A percentile compares a stretch with the other conserved stretches of the same genome.
phyloP scores from a whole-genome alignment of 2,888 invertebrate species.

The Melangyna quadrimaculata region DNA sequence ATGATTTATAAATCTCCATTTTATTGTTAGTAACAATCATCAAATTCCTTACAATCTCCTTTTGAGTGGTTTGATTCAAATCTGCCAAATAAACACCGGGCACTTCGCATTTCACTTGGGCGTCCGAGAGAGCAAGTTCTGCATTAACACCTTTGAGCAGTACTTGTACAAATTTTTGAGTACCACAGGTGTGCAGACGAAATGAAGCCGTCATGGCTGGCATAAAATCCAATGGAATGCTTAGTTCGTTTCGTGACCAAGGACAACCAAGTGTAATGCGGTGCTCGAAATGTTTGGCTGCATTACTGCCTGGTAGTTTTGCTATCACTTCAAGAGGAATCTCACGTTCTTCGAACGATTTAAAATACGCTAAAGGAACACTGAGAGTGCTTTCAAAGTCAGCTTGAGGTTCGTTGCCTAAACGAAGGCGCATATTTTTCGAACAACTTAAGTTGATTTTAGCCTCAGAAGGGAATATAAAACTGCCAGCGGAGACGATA shows the following conservation, averaged over 20 bases:
- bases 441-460: slow-evolving; percentile 79
- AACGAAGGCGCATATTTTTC: slow-evolving; percentile 80
- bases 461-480: slow-evolving; percentile 86
- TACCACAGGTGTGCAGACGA: slow-evolving; percentile 91
- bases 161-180: slow-evolving; percentile 93
- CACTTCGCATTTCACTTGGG: slow-evolving; percentile 83
- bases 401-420: slow-evolving; percentile 36
- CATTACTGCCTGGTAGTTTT: slow-evolving; percentile 87
- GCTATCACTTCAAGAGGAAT: slow-evolving; percentile 87
- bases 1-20: background rate
- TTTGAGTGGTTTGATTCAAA: slow-evolving; percentile 85
- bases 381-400: slow-evolving; percentile 80
- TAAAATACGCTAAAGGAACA: slow-evolving; percentile 83
- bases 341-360: slow-evolving; percentile 86
- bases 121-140: slow-evolving; percentile 82
- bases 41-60: slow-evolving; percentile 82
- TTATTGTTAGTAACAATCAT: background rate
- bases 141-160: slow-evolving; percentile 84
- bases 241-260: slow-evolving; percentile 88
- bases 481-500: slow-evolving; percentile 90
- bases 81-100: slow-evolving; percentile 85
- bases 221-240: slow-evolving; percentile 89
- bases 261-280: slow-evolving; percentile 90
- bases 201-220: slow-evolving; percentile 91
- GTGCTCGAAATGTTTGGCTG: slow-evolving; percentile 87